Conservation (phyloP, 2,113 vertebrate genomes). For the Varanus komodoensis region DNA sequence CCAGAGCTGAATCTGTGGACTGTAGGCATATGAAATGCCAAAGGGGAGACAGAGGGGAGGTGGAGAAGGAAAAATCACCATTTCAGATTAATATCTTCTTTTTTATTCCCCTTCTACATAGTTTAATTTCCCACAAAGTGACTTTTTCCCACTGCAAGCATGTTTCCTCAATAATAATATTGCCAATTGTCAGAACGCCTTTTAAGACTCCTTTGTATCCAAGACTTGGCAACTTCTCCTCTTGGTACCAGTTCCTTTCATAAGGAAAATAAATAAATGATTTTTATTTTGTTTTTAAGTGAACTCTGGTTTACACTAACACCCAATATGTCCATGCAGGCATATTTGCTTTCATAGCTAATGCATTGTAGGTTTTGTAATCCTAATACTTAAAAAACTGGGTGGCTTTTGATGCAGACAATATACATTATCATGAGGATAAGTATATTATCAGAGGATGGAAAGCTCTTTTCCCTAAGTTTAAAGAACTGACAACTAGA, state of each 20-base stretch:
- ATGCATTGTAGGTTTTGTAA: not conserved
- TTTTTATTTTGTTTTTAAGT: not conserved
- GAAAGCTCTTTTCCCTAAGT: not conserved
- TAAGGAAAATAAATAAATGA: not conserved
- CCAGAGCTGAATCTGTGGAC: too few relatives aligned
- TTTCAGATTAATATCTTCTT: not conserved
- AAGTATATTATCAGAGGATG: not conserved
- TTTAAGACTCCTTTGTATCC: not conserved
- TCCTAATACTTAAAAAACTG: not conserved
- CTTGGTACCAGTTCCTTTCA: too few relatives aligned
- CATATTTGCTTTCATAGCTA: not conserved
- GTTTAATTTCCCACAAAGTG: not conserved
- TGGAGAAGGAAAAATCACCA: too few relatives aligned
- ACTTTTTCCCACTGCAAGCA: not conserved
- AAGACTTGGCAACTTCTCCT: not conserved
- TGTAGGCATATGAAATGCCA: too few relatives aligned
- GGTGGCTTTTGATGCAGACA: not conserved
- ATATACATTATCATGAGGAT: not conserved
- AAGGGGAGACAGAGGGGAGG: too few relatives aligned
- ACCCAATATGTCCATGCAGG: not conserved
- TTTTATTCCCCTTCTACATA: not conserved
- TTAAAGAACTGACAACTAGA: not conserved
- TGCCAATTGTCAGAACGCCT: slow-evolving; percentile 5
- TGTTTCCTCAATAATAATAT: not conserved
- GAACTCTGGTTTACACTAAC: not conserved